Conservation (phyloP, 2,113 vertebrate genomes). For the Emydura subglobosa region DNA sequence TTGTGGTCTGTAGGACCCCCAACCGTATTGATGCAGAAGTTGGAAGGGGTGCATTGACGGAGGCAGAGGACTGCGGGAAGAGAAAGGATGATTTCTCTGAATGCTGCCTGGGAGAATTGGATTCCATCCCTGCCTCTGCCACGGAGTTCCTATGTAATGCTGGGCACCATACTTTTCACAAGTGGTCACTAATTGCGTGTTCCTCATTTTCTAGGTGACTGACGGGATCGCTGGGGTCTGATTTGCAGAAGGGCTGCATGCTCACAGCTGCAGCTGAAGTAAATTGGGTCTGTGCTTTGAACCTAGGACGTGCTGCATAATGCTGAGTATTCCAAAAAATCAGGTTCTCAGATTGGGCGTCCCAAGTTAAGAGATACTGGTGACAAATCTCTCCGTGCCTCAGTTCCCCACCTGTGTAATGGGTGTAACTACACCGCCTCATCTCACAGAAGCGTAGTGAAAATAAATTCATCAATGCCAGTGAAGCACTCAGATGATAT, state of each 20-base stretch:
- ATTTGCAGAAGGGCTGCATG: background rate
- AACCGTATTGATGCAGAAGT: background rate
- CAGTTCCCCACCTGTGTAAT: background rate
- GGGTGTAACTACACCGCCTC: background rate
- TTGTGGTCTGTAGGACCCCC: background rate
- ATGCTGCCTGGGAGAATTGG: background rate
- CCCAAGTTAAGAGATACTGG: background rate
- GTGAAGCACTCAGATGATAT: background rate
- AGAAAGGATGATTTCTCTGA: background rate
- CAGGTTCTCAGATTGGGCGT: background rate
- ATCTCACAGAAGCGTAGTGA: background rate
- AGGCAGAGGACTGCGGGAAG: background rate
- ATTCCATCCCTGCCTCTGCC: background rate
- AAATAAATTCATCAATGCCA: background rate
- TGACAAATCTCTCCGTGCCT: background rate
- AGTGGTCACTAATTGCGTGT: background rate
- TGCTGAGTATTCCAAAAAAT: background rate
- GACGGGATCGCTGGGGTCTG: background rate
- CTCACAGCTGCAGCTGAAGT: background rate
- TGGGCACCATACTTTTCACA: background rate
- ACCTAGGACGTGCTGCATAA: fast-evolving
- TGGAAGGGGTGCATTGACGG: background rate
- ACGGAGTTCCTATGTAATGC: background rate
- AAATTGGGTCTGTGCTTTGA: background rate
- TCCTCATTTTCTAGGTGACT: background rate